Evolutionary conservation across 1,140 invertebrate species (phyloP).

Genomic region (Orchesella cincta): DNA sequence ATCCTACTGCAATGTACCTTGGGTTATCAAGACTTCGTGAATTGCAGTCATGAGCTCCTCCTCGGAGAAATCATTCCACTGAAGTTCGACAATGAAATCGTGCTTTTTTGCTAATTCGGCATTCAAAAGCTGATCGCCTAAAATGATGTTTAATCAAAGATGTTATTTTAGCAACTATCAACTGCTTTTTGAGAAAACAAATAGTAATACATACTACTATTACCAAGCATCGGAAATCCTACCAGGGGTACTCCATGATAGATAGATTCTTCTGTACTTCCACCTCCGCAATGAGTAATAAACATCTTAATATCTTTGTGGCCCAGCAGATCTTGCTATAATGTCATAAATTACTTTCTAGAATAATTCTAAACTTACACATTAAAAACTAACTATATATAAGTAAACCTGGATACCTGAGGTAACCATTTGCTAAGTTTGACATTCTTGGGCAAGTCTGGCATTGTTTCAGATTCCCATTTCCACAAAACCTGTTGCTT

Average conservation of each 20-base stretch:
- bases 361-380: no score
- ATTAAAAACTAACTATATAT: no score
- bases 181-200: not conserved
- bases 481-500: conserved; percentile 63
- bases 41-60: conserved; percentile 48
- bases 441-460: conserved; percentile 65
- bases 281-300: conserved; percentile 33
- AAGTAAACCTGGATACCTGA: no score
- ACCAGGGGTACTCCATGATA: conserved; percentile 32
- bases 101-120: conserved; percentile 55
- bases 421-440: conserved; percentile 69
- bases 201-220: conserved; percentile 9
- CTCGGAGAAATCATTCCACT: conserved; percentile 55
- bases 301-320: conserved; percentile 53
- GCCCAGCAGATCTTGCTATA: conserved; percentile 52
- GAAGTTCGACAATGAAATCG: conserved; percentile 54
- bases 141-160: not conserved
- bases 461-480: conserved; percentile 58
- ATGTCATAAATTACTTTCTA: no score
- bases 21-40: conserved; percentile 3
- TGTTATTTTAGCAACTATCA: conserved; percentile 9
- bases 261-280: conserved; percentile 31
- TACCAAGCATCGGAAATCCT: conserved; percentile 22
- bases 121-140: not conserved
- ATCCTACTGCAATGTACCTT: conserved; percentile 33